These are phyloP conservation scores for Pantherophis vulpinus DNA, from an alignment of 2,797 vertebrate genomes.

Conservation along the genomic window DNA sequence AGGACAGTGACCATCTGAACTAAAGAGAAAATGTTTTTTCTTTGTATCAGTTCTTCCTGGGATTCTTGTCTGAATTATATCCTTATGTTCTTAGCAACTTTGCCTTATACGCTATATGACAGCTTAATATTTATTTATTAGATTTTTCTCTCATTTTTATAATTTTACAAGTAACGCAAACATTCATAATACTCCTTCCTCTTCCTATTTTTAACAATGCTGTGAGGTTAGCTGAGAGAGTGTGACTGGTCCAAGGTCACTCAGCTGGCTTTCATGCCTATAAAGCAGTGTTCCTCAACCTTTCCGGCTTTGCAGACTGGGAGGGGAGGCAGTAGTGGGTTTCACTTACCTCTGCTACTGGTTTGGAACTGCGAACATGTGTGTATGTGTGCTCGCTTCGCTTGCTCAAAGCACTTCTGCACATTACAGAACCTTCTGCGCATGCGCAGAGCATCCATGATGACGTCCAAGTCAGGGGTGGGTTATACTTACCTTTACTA, in stretches of 20 bases:
- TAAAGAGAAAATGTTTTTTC: not conserved
- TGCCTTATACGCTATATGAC: not conserved
- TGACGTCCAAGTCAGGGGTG: too few relatives aligned
- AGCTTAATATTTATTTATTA: not conserved
- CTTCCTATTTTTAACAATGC: not conserved
- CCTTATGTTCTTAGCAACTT: not conserved
- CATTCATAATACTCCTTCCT: not conserved
- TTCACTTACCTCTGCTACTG: too few relatives aligned
- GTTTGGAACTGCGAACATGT: too few relatives aligned
- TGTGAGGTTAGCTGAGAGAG: not conserved
- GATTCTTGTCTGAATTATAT: slow-evolving; percentile 1
- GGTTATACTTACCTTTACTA: too few relatives aligned
- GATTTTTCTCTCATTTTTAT: not conserved
- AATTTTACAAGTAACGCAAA: not conserved
- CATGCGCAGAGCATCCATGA: too few relatives aligned
- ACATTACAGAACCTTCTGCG: too few relatives aligned
- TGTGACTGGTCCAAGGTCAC: not conserved
- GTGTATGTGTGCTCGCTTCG: too few relatives aligned
- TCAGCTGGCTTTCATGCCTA: not conserved
- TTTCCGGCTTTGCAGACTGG: not conserved
- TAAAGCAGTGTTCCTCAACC: not conserved
- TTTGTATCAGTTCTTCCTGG: not conserved
- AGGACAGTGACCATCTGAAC: not conserved
- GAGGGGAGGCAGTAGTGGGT: too few relatives aligned
- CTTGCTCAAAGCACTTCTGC: too few relatives aligned